Evolutionary conservation across 1,140 invertebrate species (phyloP).

Genomic region (Tetramorium parvispinum): DNA sequence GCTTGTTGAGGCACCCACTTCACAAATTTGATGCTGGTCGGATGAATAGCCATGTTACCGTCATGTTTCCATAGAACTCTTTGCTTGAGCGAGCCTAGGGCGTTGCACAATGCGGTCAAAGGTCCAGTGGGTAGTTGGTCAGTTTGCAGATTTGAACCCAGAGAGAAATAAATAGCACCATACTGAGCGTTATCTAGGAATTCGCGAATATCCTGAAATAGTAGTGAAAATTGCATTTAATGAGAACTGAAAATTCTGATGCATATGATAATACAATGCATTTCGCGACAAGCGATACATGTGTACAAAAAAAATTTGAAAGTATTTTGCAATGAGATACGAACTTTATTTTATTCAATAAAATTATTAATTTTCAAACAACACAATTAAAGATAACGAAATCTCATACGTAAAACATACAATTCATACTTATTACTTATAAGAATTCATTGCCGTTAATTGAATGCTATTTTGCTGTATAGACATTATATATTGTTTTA

Average conservation of each 20-base stretch:
- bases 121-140: slow-evolving; percentile 82
- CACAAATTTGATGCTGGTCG: slow-evolving; percentile 87
- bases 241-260: not conserved
- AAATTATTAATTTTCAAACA: not conserved
- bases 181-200: slow-evolving; percentile 86
- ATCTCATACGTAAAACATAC: not conserved
- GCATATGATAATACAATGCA: not conserved
- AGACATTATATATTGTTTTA: not conserved
- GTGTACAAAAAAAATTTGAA: not conserved
- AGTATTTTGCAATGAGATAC: not conserved
- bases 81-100: slow-evolving; percentile 87
- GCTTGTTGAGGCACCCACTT: slow-evolving; percentile 91
- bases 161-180: slow-evolving; percentile 87
- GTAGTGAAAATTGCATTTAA: slow-evolving; percentile 8
- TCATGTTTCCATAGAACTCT: slow-evolving; percentile 89
- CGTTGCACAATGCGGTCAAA: slow-evolving; percentile 84
- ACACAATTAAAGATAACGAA: not conserved
- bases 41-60: slow-evolving; percentile 82
- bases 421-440: not conserved
- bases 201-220: slow-evolving; percentile 82
- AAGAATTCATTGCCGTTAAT: not conserved
- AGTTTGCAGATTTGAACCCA: slow-evolving; percentile 87
- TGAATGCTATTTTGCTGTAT: not conserved
- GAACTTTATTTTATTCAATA: not conserved
- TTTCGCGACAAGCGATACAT: not conserved